Evolutionary conservation across 2,888 invertebrate species (phyloP), one percentile per base, ranked within the genome.

Genomic region (Cheilosia soror): DNA sequence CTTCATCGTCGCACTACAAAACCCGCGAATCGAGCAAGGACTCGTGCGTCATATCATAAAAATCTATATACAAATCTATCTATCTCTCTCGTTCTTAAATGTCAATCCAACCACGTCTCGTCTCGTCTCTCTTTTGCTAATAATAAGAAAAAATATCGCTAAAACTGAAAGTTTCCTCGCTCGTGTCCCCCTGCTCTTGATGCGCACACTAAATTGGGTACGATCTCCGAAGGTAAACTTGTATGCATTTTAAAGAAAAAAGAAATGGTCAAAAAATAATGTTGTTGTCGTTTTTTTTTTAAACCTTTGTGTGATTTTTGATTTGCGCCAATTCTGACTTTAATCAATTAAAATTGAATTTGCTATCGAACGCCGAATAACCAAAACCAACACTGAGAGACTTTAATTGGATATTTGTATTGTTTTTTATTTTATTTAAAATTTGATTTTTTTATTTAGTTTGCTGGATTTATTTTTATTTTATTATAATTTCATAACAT

Each of bases 171-270:
- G 51, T 75, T 57, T 63, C 62, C 76, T 85, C 76, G 69, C 58
- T 58, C 76, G 55, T 80, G 80, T 75, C 68, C 77, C 83, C 55
- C 77, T 51, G 68, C 81, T 81, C 66, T 51, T 75, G 82, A 68
- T 78, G 82, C 68, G 57, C 72, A 62, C 44, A 73, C 37, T 37
- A 90, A 88, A 89, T 89, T 91, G 91, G 92, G 92, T 92, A 92
- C 92, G 92, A 92, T 92, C 92, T 92, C 88, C 89, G 89, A 92
- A 92, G 92, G 92, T 92, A 92, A 92, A 88, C 37, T 37, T 37
- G 89, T 88, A 31, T 66, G 57, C 75, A 75, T 55, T 53, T 62
- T 58, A 62, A 69, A 57, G 13, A 6, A 44, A 44, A 51, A 57
- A 76, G n/a, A 55, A 62, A 81, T 27, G 37, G 37, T 37, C 37